phyloP scores from a whole-genome alignment of 1,140 invertebrate genomes.

The Brachionus paranguensis region DNA sequence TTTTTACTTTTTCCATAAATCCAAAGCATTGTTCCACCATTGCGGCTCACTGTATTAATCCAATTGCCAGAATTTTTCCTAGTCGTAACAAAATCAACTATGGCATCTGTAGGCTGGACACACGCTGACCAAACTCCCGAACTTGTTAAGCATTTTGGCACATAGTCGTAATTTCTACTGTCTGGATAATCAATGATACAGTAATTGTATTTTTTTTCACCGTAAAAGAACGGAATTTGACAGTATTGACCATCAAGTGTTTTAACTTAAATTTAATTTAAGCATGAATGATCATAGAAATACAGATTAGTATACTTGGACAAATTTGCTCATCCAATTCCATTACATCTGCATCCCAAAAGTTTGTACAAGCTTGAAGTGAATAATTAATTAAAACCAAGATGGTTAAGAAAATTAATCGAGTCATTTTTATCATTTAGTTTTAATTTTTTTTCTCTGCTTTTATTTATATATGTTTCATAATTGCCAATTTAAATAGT shows the following conservation, averaged over 20 bases:
- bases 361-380: too few relatives aligned
- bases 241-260: neutral
- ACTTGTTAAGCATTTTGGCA: neutral
- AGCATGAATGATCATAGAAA: neutral
- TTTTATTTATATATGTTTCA: too few relatives aligned
- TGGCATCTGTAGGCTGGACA: neutral
- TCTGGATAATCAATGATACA: neutral
- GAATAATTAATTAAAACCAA: too few relatives aligned
- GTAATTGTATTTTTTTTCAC: neutral
- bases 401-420: too few relatives aligned
- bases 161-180: neutral
- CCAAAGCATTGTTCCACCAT: constrained; percentile 17
- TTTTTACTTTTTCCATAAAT: constrained; percentile 1
- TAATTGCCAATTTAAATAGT: too few relatives aligned
- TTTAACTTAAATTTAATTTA: neutral
- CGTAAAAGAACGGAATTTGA: neutral
- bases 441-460: too few relatives aligned
- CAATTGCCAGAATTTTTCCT: neutral
- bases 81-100: neutral
- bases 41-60: neutral
- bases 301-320: neutral
- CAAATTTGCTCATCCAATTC: neutral
- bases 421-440: too few relatives aligned
- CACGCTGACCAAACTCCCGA: neutral
- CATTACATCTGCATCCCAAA: too few relatives aligned